Base-by-base conservation (phyloP, 1,140 invertebrate genomes). In the Physella acuta region DNA sequence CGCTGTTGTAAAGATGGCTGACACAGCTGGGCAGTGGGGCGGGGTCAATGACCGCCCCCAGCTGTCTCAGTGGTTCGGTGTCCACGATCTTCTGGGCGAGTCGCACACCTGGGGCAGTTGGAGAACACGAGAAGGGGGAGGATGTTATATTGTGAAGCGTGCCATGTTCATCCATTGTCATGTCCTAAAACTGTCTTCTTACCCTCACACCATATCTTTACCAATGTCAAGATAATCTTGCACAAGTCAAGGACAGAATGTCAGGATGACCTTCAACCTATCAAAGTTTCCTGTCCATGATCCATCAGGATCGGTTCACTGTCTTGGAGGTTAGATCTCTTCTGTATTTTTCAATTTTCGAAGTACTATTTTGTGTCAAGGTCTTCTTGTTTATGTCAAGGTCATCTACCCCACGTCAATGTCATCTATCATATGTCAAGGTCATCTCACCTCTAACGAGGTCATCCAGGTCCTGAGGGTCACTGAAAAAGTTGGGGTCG, bases 401-500 rank as follows among this genome's bases (percentile, higher is more conserved):
- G 8, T 17, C 8, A 14, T 56, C 28, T 56, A 11, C 20, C 39
- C 20, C 24, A 14, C 17, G 8, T 56, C 26, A 11, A 14, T n/a
- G 17, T 11, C 53, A n/a, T 14, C 28, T 8, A 8, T 56, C 17
- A 5, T 56, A 8, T 56, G 8, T n/a, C 11, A 11, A 14, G 26
- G 11, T 17, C 11, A 14, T 3, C 62, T 71, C 66, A 78, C 79
- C 78, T 77, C 74, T 73, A 26, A 77, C 62, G 14, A 79, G 49
- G 16, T 53, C 74, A 16, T 78, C 71, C 0, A 77, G 60, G 56
- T 82, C 80, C 26, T 74, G 53, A 11, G 61, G 60, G 17, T 75
- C 37, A 14, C 31, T 74, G 44, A 70, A 76, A 74, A 75, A 86
- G 36, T 71, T 77, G 0, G 95, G 94, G 81, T 93, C 92, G 17